Conservation (phyloP, 2,797 vertebrate genomes). For the Gymnoscopelus braueri region DNA sequence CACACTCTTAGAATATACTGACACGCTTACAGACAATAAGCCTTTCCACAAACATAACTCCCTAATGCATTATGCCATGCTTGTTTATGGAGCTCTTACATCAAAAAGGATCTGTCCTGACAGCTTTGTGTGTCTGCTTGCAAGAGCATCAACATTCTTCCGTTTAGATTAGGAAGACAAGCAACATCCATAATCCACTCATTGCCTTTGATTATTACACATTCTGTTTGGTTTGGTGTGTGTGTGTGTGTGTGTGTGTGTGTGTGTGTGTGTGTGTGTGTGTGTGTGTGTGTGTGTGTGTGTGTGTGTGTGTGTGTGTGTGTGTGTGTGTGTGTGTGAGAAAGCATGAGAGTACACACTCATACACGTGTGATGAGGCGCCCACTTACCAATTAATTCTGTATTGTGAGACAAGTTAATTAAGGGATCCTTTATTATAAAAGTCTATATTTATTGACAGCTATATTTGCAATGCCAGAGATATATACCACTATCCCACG, state of each 20-base stretch:
- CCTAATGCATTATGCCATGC: constrained; percentile 47
- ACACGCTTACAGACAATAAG: constrained; percentile 9
- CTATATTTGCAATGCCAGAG: constrained; percentile 17
- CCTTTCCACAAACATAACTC: constrained; percentile 40
- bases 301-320: too few species aligned
- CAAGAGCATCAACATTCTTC: constrained; percentile 58
- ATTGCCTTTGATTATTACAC: constrained; percentile 26
- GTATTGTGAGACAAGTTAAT: not conserved
- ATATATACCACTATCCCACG: not conserved
- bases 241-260: not conserved
- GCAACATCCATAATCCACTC: constrained; percentile 49
- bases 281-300: too few species aligned
- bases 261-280: too few species aligned
- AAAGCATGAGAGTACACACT: too few species aligned
- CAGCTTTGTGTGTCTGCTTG: constrained; percentile 51
- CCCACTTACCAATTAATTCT: constrained; percentile 18
- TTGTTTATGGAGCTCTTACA: constrained; percentile 54
- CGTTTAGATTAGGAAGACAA: constrained; percentile 50
- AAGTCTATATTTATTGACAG: constrained; percentile 23
- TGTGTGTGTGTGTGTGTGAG: too few species aligned
- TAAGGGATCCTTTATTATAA: constrained; percentile 14
- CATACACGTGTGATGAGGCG: too few species aligned
- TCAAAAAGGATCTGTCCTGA: constrained; percentile 51
- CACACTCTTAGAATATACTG: not conserved
- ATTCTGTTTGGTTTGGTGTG: constrained; percentile 1